These are phyloP conservation scores for Anolis carolinensis DNA, from an alignment of 2,113 vertebrate species.

Conservation along the genomic window DNA sequence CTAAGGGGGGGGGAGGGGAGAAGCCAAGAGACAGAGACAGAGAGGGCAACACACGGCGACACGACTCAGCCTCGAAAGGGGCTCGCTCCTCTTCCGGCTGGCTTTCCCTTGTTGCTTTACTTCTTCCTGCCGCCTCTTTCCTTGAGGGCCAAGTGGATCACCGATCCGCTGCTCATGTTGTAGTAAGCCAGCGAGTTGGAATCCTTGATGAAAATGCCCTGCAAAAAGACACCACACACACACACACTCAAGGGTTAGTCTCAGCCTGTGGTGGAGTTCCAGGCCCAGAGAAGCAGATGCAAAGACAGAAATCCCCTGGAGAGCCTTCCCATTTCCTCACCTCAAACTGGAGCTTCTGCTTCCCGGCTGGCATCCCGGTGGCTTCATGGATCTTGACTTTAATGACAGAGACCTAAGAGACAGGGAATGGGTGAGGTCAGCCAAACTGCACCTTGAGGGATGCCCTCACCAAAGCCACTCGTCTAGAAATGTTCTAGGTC, in stretches of 20 bases:
- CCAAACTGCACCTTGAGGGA: no score
- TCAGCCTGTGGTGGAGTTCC: no score
- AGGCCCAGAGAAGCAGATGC: no score
- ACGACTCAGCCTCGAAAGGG: no score
- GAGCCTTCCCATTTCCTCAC: constrained; percentile 68
- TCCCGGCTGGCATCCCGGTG: constrained; percentile 97
- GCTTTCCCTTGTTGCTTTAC: constrained; percentile 49
- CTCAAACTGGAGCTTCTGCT: constrained; percentile 98
- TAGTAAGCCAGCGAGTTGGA: constrained; percentile 98
- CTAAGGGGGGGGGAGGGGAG: no score
- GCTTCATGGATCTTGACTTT: constrained; percentile 99
- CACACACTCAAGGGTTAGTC: no score
- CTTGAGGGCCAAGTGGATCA: constrained; percentile 96
- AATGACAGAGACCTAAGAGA: constrained; percentile 92
- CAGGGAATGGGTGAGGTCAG: background rate
- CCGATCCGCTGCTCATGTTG: constrained; percentile 92
- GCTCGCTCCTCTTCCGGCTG: no score
- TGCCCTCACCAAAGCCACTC: no score
- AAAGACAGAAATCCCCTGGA: no score
- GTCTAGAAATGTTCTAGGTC: no score
- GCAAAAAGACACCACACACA: constrained; percentile 43
- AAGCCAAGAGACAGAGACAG: no score
- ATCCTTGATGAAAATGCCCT: constrained; percentile 99
- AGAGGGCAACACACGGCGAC: no score
- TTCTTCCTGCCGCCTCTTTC: constrained; percentile 99